Percentiles rank a stretch among this genome's conserved stretches.
These are phyloP conservation scores for Stomatorhinus ivindoensis DNA, from an alignment of 2,113 vertebrate genomes.

Conservation along the genomic window DNA sequence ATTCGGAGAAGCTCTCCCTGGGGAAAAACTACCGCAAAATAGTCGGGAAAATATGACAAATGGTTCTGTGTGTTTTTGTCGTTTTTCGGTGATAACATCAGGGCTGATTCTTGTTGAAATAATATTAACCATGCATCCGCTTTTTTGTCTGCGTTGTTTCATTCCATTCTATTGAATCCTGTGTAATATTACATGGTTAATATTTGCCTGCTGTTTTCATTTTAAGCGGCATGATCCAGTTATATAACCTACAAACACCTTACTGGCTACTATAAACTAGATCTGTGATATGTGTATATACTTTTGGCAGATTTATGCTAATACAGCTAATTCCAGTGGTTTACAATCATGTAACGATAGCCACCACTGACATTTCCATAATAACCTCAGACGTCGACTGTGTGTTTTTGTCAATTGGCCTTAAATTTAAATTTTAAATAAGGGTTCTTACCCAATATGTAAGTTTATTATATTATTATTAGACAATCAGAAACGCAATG, in stretches of 20 bases:
- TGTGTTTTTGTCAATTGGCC: neutral
- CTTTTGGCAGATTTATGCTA: neutral
- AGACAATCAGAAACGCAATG: neutral
- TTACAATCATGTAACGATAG: neutral
- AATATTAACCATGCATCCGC: neutral
- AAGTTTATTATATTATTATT: neutral
- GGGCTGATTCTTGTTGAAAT: neutral
- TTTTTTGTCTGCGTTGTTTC: neutral
- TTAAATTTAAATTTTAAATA: neutral
- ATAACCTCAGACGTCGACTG: neutral
- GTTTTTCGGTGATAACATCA: neutral
- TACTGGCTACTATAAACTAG: neutral
- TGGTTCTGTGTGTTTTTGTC: neutral
- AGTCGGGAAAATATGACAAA: neutral
- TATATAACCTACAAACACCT: neutral
- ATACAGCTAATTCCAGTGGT: neutral
- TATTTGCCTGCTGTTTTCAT: neutral
- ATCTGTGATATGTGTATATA: neutral
- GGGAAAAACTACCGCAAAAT: neutral
- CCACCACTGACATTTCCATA: neutral
- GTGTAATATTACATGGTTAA: neutral
- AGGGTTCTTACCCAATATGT: neutral
- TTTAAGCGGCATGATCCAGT: neutral
- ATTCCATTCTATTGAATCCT: neutral
- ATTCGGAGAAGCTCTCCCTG: neutral